These are phyloP conservation scores for Folsomia candida DNA, from an alignment of 2,888 invertebrate species.

Conservation along the genomic window DNA sequence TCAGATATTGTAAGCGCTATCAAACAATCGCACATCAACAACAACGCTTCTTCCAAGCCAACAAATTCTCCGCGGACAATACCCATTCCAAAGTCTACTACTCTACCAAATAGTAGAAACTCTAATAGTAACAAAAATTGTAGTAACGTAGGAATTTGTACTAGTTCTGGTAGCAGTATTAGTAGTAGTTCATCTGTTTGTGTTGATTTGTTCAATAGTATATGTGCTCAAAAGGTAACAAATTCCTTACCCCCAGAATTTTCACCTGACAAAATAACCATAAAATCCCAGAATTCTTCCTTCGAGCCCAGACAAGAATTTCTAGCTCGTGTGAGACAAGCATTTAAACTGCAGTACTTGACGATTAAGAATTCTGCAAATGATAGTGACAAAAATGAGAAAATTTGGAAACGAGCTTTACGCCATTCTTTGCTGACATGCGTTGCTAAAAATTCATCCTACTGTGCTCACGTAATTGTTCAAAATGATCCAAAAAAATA, in stretches of 20 bases:
- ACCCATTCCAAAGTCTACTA: neutral
- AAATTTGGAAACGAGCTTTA: constrained; percentile 34
- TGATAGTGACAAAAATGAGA: constrained; percentile 37
- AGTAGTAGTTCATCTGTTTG: too few species aligned
- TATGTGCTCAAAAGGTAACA: neutral
- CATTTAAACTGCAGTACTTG: constrained; percentile 46
- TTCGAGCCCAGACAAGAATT: constrained; percentile 43
- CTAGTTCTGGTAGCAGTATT: too few species aligned
- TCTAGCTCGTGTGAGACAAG: constrained; percentile 41
- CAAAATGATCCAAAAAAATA: constrained; percentile 10
- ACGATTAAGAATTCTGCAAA: constrained; percentile 39
- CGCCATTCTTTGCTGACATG: constrained; percentile 41
- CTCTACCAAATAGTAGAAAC: neutral
- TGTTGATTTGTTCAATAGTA: neutral
- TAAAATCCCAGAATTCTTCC: constrained; percentile 6
- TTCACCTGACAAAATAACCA: neutral
- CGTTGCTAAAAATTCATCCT: constrained; percentile 40
- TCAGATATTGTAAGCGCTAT: constrained; percentile 2
- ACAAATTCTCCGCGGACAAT: too few species aligned
- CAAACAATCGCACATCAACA: constrained; percentile 8
- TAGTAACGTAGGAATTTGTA: neutral
- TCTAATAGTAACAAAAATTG: neutral
- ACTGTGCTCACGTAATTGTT: constrained; percentile 44
- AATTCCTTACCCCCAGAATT: neutral
- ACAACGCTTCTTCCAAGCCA: neutral